These are phyloP conservation scores for Formica aserva DNA, from an alignment of 2,888 invertebrate genomes.

Conservation along the genomic window DNA sequence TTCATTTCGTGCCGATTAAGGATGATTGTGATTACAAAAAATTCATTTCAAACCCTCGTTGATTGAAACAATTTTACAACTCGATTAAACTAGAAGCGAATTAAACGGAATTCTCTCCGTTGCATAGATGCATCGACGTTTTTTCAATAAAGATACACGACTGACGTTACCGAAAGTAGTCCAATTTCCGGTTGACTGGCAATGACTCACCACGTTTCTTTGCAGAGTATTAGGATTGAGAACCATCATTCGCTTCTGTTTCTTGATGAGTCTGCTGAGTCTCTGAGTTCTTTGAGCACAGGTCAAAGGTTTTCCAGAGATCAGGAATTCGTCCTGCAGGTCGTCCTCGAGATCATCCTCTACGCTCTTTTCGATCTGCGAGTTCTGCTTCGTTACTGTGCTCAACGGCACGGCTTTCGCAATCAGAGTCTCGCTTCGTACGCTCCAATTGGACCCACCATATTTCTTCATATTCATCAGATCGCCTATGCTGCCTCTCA, in stretches of 20 bases:
- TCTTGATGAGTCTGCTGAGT: constrained; percentile 89
- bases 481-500: constrained; percentile 91
- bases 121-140: neutral
- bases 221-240: constrained; percentile 69
- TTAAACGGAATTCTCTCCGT: neutral
- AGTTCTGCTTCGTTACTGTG: constrained; percentile 89
- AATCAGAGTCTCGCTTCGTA: constrained; percentile 90
- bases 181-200: neutral
- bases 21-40: neutral
- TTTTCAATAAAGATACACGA: neutral
- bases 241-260: constrained; percentile 88
- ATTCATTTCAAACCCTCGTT: neutral
- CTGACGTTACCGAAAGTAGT: neutral
- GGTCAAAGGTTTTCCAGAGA: constrained; percentile 87
- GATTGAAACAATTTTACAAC: neutral
- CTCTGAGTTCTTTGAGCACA: constrained; percentile 90
- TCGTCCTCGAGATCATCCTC: constrained; percentile 70
- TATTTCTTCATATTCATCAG: constrained; percentile 92
- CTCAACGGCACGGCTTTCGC: constrained; percentile 91
- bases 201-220: constrained; percentile 66
- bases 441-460: constrained; percentile 90
- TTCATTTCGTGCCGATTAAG: neutral
- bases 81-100: neutral
- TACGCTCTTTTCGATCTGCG: constrained; percentile 82
- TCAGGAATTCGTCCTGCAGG: constrained; percentile 65